These are phyloP conservation scores for Plebejus anna DNA, from an alignment of 2,888 invertebrate genomes.

Conservation along the genomic window DNA sequence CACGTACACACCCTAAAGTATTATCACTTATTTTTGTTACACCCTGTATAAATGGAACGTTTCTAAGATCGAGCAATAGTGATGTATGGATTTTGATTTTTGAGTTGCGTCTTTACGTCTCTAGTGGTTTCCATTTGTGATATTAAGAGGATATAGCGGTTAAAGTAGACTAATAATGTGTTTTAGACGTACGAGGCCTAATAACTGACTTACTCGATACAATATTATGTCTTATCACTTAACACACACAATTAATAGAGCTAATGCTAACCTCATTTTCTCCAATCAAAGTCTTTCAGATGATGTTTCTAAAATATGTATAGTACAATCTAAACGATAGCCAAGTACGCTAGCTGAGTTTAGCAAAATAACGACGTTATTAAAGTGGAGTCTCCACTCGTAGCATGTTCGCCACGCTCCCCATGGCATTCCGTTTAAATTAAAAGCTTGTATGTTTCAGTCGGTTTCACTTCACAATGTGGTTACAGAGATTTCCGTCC, in stretches of 20 bases:
- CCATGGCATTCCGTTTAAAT: slow-evolving; percentile 36
- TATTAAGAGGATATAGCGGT: too few relatives aligned
- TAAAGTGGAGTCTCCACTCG: slow-evolving; percentile 26
- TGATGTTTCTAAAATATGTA: neutral
- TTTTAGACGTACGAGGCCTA: too few relatives aligned
- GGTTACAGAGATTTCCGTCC: slow-evolving; percentile 26
- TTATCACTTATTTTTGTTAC: neutral
- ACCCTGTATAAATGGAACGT: neutral
- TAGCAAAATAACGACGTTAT: slow-evolving; percentile 28
- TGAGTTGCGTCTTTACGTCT: too few relatives aligned
- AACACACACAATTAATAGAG: too few relatives aligned
- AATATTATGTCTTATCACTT: neutral
- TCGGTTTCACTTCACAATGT: slow-evolving; percentile 32
- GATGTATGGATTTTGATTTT: too few relatives aligned
- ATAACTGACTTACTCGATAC: neutral
- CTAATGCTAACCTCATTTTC: too few relatives aligned
- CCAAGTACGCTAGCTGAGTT: slow-evolving; percentile 24
- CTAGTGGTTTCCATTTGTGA: too few relatives aligned
- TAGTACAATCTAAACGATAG: slow-evolving; percentile 22
- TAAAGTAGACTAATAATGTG: too few relatives aligned
- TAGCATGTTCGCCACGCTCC: slow-evolving; percentile 27
- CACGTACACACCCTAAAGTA: too few relatives aligned
- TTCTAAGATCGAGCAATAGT: neutral
- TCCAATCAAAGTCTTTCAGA: neutral
- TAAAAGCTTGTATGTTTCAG: slow-evolving; percentile 37